These are phyloP conservation scores for Pseudococcus viburni DNA, from an alignment of 2,888 invertebrate genomes.

Conservation along the genomic window DNA sequence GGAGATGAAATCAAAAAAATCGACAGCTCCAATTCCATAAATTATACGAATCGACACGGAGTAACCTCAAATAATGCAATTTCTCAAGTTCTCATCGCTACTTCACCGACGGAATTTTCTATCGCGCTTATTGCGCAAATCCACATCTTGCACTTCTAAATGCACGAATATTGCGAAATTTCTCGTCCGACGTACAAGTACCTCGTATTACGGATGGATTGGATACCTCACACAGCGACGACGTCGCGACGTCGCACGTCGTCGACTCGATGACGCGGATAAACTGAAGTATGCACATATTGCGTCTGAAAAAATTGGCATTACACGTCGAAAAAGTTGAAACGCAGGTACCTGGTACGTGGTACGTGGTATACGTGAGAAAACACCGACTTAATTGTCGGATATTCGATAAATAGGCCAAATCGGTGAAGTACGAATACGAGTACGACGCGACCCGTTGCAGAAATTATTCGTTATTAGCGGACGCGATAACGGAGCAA, in stretches of 20 bases:
- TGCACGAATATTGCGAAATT: too few relatives aligned
- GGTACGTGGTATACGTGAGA: background rate
- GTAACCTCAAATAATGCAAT: too few relatives aligned
- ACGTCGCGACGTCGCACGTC: too few relatives aligned
- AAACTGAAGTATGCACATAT: background rate
- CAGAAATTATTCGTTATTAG: background rate
- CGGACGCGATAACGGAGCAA: background rate
- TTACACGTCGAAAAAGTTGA: background rate
- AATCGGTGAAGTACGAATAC: background rate
- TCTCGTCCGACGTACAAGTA: too few relatives aligned
- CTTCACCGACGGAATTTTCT: too few relatives aligned
- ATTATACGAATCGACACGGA: too few relatives aligned
- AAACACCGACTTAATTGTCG: background rate
- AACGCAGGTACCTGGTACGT: background rate
- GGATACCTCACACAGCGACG: background rate
- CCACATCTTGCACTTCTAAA: too few relatives aligned
- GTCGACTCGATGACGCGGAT: background rate
- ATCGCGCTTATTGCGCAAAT: too few relatives aligned
- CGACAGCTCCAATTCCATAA: too few relatives aligned
- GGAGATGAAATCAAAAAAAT: too few relatives aligned
- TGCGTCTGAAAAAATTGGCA: background rate
- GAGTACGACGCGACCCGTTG: background rate
- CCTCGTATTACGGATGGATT: too few relatives aligned
- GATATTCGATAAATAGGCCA: background rate
- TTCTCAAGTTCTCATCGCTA: too few relatives aligned